Evolutionary conservation across 2,888 invertebrate species (phyloP).

Genomic region (Amphipoea oculea): DNA sequence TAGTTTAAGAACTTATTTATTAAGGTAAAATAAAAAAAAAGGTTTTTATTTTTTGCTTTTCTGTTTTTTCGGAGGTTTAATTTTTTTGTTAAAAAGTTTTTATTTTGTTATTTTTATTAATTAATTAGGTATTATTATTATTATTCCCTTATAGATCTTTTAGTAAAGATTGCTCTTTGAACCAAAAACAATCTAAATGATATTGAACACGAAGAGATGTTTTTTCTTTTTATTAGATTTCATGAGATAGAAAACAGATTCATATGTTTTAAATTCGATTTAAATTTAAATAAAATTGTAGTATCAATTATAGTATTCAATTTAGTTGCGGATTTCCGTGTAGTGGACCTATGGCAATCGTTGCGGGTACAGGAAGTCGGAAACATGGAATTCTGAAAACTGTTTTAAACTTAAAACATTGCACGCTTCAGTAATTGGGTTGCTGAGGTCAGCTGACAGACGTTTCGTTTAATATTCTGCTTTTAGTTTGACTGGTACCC

Average conservation of each 20-base stretch:
- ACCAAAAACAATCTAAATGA: conserved; percentile 44
- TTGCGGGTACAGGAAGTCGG: conserved; percentile 12
- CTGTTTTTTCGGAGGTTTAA: no score
- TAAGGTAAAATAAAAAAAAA: no score
- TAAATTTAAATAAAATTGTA: not conserved
- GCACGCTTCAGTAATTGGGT: conserved; percentile 37
- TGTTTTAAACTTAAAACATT: conserved; percentile 34
- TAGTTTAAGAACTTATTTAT: no score
- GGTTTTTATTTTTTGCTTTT: no score
- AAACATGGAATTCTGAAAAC: conserved; percentile 1
- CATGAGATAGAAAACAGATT: conserved; percentile 15
- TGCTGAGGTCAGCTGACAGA: conserved; percentile 39
- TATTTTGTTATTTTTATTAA: no score
- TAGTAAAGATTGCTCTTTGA: conserved; percentile 29
- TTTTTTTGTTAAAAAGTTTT: no score
- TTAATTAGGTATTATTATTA: no score
- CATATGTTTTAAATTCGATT: conserved; percentile 9
- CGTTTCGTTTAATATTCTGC: conserved; percentile 2
- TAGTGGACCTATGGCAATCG: conserved; percentile 1
- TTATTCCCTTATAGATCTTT: no score
- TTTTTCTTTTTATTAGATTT: conserved; percentile 12
- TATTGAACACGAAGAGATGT: conserved; percentile 25
- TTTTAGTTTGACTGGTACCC: not conserved
- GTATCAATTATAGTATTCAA: not conserved
- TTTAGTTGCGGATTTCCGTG: not conserved